Evolutionary conservation across 2,888 invertebrate genomes (phyloP).

Genomic region (Diachrysia chrysitis): DNA sequence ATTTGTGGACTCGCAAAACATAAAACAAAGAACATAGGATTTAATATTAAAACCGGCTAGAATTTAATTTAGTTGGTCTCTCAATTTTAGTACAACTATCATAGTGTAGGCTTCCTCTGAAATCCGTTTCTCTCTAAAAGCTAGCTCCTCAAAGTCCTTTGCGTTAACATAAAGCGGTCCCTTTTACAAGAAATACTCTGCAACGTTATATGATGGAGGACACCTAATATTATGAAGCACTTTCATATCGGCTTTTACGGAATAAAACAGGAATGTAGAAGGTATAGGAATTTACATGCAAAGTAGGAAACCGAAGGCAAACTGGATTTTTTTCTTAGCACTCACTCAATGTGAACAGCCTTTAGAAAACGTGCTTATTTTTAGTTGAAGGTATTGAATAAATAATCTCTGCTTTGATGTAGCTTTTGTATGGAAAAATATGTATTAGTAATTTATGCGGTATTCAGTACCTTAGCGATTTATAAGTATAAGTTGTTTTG

Average conservation of each 20-base stretch:
- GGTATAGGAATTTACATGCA: conserved; percentile 60
- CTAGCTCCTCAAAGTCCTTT: conserved; percentile 68
- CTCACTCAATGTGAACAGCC: conserved; percentile 26
- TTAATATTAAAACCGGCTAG: conserved; percentile 32
- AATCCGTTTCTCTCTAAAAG: conserved; percentile 65
- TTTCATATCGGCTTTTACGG: conserved; percentile 66
- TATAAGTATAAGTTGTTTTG: conserved; percentile 6
- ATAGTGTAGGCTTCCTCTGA: conserved; percentile 53
- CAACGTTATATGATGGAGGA: conserved; percentile 66
- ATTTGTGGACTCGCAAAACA: neutral
- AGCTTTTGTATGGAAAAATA: conserved; percentile 22
- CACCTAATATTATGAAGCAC: conserved; percentile 69
- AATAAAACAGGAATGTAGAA: conserved; percentile 57
- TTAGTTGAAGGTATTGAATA: conserved; percentile 26
- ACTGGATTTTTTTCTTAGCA: conserved; percentile 51
- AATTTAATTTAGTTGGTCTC: conserved; percentile 54
- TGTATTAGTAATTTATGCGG: conserved; percentile 1
- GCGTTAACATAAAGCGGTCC: conserved; percentile 67
- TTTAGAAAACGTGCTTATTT: conserved; percentile 31
- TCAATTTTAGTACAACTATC: conserved; percentile 50
- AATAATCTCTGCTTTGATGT: conserved; percentile 16
- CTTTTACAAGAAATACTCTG: conserved; percentile 72
- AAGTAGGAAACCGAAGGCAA: conserved; percentile 50
- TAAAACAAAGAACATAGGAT: conserved; percentile 15
- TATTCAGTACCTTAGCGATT: conserved; percentile 13